These are phyloP conservation scores for Rallus crepitans DNA, from an alignment of 2,797 vertebrate genomes.

Conservation along the genomic window DNA sequence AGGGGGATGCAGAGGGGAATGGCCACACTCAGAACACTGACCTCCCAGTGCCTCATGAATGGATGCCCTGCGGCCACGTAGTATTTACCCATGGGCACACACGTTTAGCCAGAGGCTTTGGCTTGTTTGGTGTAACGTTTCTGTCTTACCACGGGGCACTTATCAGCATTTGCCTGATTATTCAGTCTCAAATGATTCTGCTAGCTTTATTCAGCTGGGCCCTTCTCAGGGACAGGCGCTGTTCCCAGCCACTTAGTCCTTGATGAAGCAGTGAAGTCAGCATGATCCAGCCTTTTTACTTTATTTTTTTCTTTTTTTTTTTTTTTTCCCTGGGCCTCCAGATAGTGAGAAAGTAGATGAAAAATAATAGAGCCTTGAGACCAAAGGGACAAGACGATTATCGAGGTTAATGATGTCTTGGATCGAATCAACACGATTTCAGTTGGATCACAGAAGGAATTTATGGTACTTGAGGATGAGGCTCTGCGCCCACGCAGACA, in stretches of 20 bases:
- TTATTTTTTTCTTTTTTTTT: neutral
- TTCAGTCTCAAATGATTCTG: neutral
- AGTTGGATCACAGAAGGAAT: conserved; percentile 12
- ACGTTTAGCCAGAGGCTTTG: neutral
- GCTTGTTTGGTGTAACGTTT: neutral
- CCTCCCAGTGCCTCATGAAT: neutral
- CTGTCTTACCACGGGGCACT: neutral
- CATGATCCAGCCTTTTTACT: neutral
- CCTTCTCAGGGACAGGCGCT: conserved; percentile 55
- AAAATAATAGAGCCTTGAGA: neutral
- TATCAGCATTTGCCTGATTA: conserved; percentile 32
- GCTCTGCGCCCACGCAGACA: neutral
- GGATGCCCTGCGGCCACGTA: neutral
- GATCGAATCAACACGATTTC: neutral
- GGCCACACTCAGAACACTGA: rapidly evolving
- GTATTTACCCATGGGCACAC: neutral
- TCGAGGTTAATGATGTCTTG: neutral
- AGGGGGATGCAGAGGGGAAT: neutral
- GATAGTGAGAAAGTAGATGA: neutral
- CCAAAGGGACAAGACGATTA: neutral
- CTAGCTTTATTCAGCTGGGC: conserved; percentile 66
- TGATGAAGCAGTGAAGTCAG: conserved; percentile 19
- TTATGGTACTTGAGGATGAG: conserved; percentile 19
- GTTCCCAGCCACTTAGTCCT: conserved; percentile 21
- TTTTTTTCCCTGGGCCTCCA: neutral